Conservation (phyloP, 2,113 vertebrate species). For the Heterochromis multidens region DNA sequence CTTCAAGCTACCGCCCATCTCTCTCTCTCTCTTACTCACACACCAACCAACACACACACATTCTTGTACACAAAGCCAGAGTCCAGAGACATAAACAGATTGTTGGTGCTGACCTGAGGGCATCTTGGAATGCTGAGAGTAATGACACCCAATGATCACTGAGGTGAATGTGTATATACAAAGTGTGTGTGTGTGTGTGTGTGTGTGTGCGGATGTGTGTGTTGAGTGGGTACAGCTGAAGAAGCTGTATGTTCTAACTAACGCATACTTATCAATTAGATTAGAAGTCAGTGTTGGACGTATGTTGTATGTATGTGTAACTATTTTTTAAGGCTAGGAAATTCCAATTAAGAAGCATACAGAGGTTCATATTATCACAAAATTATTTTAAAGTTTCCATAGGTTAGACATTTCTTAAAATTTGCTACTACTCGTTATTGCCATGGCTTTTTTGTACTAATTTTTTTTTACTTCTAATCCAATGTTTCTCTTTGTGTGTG, state of each 20-base stretch:
- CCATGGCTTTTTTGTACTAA: too few species aligned
- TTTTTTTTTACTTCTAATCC: too few species aligned
- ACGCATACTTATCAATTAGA: too few species aligned
- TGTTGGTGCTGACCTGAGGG: conserved; percentile 65
- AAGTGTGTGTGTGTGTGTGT: neutral
- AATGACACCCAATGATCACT: conserved; percentile 65
- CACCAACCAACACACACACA: neutral
- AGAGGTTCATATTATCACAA: neutral
- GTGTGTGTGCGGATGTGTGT: neutral
- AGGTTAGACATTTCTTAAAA: neutral
- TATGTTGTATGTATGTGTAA: neutral
- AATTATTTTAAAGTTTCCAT: neutral
- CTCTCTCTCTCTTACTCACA: neutral
- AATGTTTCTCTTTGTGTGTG: neutral
- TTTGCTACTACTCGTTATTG: too few species aligned
- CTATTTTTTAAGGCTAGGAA: neutral
- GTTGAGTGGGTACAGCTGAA: neutral
- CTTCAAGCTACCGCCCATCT: conserved; percentile 21
- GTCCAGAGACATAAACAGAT: conserved; percentile 67
- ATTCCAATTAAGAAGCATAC: too few species aligned
- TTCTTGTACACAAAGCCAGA: neutral
- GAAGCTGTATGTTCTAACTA: neutral
- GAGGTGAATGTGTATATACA: conserved; percentile 16
- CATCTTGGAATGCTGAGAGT: conserved; percentile 57
- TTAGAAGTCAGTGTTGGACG: neutral